These are phyloP conservation scores for Tethea ocularis DNA, from an alignment of 2,888 invertebrate genomes.

Conservation along the genomic window DNA sequence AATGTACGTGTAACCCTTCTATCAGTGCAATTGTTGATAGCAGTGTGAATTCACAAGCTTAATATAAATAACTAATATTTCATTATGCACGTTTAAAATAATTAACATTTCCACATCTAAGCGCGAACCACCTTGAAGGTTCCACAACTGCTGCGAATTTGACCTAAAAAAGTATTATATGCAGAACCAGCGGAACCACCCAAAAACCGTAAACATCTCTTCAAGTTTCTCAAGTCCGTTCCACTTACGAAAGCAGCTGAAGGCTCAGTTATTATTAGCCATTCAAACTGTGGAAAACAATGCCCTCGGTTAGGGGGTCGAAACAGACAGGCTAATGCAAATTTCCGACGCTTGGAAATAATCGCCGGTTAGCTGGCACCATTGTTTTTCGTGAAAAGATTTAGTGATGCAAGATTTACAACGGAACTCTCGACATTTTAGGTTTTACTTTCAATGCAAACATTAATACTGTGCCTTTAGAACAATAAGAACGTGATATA, in stretches of 20 bases:
- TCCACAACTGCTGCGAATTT: slow-evolving; percentile 20
- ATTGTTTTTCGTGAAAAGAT: slow-evolving; percentile 65
- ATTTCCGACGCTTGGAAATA: slow-evolving; percentile 65
- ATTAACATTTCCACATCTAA: slow-evolving; percentile 1
- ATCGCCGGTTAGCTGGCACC: slow-evolving; percentile 52
- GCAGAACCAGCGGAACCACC: slow-evolving; percentile 38
- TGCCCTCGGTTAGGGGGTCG: slow-evolving; percentile 69
- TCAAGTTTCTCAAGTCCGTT: slow-evolving; percentile 65
- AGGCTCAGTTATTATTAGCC: slow-evolving; percentile 66
- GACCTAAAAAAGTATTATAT: slow-evolving; percentile 41
- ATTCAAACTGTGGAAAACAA: slow-evolving; percentile 74
- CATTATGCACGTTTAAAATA: not conserved
- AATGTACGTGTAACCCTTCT: not conserved
- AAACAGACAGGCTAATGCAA: slow-evolving; percentile 64
- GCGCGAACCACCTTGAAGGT: slow-evolving; percentile 1
- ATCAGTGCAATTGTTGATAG: not conserved
- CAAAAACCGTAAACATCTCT: slow-evolving; percentile 53
- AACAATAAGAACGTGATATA: slow-evolving; percentile 6
- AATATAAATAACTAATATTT: not conserved
- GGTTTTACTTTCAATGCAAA: not conserved
- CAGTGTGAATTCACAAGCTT: not conserved
- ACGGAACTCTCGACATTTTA: slow-evolving; percentile 20
- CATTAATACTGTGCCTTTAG: slow-evolving; percentile 3
- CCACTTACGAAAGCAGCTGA: slow-evolving; percentile 71
- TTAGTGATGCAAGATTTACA: slow-evolving; percentile 46